A percentile compares a stretch with the other conserved stretches of the same genome.
These are phyloP conservation scores for Salvelinus alpinus DNA, from an alignment of 2,113 vertebrate genomes.

Conservation along the genomic window DNA sequence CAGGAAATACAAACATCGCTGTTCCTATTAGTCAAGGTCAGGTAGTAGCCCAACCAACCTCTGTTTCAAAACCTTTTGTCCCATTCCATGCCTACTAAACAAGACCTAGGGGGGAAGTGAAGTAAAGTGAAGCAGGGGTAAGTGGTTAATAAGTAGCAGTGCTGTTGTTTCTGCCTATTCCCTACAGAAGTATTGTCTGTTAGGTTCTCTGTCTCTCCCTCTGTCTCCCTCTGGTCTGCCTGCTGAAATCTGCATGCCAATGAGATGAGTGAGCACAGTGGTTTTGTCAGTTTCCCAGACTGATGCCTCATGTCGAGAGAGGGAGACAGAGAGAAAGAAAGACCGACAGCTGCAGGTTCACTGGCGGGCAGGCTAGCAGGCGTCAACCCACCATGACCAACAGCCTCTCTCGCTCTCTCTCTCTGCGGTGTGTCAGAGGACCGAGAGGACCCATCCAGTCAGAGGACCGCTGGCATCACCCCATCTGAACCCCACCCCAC, in stretches of 20 bases:
- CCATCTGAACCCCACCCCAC: no score
- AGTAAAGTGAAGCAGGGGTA: slow-evolving; percentile 25
- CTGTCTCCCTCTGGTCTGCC: slow-evolving; percentile 13
- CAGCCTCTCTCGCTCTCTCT: slow-evolving; percentile 1
- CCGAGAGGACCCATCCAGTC: no score
- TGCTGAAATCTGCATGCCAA: slow-evolving; percentile 49
- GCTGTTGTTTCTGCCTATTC: slow-evolving; percentile 9
- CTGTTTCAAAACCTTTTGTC: no score
- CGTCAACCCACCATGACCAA: slow-evolving; percentile 6
- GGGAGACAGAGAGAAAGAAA: neutral
- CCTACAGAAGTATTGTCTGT: slow-evolving; percentile 39
- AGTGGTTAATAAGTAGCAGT: slow-evolving; percentile 47
- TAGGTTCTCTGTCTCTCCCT: neutral
- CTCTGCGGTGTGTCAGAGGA: neutral
- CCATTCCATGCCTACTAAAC: no score
- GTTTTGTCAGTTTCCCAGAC: slow-evolving; percentile 40
- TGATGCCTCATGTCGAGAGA: slow-evolving; percentile 17
- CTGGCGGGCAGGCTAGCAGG: slow-evolving; percentile 4
- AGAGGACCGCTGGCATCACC: no score
- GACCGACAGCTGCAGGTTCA: slow-evolving; percentile 35
- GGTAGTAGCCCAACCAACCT: no score
- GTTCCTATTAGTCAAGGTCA: no score
- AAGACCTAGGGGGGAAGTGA: no score
- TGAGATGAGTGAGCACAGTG: slow-evolving; percentile 50
- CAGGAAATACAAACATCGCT: no score